Evolutionary conservation across 1,140 invertebrate species (phyloP).

Genomic region (Lutraria rhynchaena): DNA sequence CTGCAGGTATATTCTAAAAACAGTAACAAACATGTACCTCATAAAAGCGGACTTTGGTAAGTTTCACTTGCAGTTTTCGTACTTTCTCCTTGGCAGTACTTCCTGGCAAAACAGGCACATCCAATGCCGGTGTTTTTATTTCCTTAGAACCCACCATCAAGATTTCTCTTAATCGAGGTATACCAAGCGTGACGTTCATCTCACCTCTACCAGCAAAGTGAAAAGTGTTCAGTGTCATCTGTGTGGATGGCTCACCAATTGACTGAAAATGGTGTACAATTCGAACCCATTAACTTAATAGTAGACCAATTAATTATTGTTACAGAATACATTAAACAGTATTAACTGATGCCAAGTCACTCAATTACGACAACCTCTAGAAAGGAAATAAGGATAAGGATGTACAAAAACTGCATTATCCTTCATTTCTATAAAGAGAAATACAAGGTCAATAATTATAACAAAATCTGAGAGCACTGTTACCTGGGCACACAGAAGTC

Average conservation of each 20-base stretch:
- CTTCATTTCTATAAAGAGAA: too few relatives aligned
- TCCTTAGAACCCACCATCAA: slow-evolving; percentile 96
- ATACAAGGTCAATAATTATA: too few relatives aligned
- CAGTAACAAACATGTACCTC: slow-evolving; percentile 84
- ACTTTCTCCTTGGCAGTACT: slow-evolving; percentile 51
- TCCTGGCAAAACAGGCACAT: slow-evolving; percentile 89
- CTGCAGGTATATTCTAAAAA: too few relatives aligned
- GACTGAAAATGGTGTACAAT: slow-evolving; percentile 87
- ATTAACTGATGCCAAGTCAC: not conserved
- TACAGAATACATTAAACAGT: not conserved
- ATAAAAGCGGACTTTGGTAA: slow-evolving; percentile 90
- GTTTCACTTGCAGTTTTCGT: slow-evolving; percentile 77
- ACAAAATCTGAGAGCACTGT: too few relatives aligned
- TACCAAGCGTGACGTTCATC: slow-evolving; percentile 99
- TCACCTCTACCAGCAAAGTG: slow-evolving; percentile 99
- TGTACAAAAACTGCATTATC: too few relatives aligned
- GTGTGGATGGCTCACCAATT: slow-evolving; percentile 99
- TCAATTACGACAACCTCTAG: not conserved
- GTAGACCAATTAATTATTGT: not conserved
- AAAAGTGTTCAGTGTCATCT: slow-evolving; percentile 99
- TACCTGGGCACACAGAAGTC: slow-evolving; percentile 94
- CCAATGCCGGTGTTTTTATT: slow-evolving; percentile 98
- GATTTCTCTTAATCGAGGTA: slow-evolving; percentile 97
- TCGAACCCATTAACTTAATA: too few relatives aligned
- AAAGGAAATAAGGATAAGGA: too few relatives aligned